Conservation (phyloP, 2,888 invertebrate species). For the Gibbula magus region DNA sequence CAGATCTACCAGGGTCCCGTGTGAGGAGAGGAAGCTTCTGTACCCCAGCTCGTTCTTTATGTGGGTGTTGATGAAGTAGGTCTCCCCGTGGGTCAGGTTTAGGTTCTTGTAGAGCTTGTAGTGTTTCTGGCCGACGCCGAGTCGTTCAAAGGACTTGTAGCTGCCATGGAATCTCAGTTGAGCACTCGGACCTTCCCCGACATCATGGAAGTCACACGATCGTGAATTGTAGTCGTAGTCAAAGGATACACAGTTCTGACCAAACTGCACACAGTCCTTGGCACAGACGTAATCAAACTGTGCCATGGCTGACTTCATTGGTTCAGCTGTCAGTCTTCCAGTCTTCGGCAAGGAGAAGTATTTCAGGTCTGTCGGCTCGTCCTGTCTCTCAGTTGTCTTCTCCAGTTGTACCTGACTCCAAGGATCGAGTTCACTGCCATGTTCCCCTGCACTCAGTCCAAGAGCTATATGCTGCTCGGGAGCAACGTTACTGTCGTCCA, state of each 20-base stretch:
- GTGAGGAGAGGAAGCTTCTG: constrained; percentile 17
- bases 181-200: constrained; percentile 33
- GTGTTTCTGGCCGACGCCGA: constrained; percentile 34
- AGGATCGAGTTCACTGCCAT: constrained; percentile 27
- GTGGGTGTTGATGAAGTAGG: constrained; percentile 34
- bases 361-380: constrained; percentile 27
- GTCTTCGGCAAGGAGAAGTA: constrained; percentile 31
- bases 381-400: background rate
- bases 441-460: constrained; percentile 33
- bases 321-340: constrained; percentile 33
- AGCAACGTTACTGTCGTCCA: constrained; percentile 39
- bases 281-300: constrained; percentile 34
- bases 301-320: constrained; percentile 19
- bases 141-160: constrained; percentile 39
- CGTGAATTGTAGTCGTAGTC: constrained; percentile 37
- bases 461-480: constrained; percentile 25
- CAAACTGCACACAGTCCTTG: constrained; percentile 30
- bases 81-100: constrained; percentile 25
- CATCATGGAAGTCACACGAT: constrained; percentile 38
- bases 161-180: constrained; percentile 30
- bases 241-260: constrained; percentile 39
- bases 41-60: constrained; percentile 35
- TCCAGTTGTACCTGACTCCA: constrained; percentile 23
- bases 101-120: constrained; percentile 14
- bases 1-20: constrained; percentile 32